Conservation (phyloP, 1,140 invertebrate species). For the Atta colombica region DNA sequence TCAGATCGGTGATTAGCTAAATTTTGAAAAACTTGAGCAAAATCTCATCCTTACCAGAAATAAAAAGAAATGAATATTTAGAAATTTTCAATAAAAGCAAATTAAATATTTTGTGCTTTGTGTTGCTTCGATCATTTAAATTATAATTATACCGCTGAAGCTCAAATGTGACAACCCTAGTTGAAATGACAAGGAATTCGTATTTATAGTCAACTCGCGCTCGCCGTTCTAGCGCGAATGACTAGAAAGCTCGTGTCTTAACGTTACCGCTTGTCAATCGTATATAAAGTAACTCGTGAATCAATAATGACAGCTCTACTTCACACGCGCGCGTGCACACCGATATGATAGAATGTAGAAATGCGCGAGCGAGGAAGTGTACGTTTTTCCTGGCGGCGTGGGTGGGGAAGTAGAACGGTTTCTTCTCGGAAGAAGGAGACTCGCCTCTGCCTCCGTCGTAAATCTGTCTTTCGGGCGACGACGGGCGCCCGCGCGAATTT, state of each 20-base stretch:
- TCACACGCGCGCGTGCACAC: background rate
- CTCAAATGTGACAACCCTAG: too few relatives aligned
- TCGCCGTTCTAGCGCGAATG: background rate
- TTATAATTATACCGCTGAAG: too few relatives aligned
- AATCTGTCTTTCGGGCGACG: conserved; percentile 58
- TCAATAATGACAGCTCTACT: conserved; percentile 13
- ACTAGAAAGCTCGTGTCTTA: conserved; percentile 10
- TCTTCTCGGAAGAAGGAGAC: conserved; percentile 54
- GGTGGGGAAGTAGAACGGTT: background rate
- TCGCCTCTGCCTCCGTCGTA: conserved; percentile 27
- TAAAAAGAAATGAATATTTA: too few relatives aligned
- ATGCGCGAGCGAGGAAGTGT: background rate
- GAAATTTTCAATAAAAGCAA: too few relatives aligned
- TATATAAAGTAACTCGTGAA: background rate
- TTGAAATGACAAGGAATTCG: too few relatives aligned
- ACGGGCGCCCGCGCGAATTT: conserved; percentile 61
- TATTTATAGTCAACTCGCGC: background rate
- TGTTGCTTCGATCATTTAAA: too few relatives aligned
- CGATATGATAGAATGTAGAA: conserved; percentile 3
- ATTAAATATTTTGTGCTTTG: too few relatives aligned
- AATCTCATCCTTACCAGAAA: too few relatives aligned
- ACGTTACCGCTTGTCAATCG: conserved; percentile 25
- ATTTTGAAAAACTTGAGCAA: too few relatives aligned
- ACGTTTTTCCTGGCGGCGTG: background rate
- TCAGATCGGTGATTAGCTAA: too few relatives aligned